Evolutionary conservation across 2,888 invertebrate genomes (phyloP).

Genomic region (Oligia latruncula): DNA sequence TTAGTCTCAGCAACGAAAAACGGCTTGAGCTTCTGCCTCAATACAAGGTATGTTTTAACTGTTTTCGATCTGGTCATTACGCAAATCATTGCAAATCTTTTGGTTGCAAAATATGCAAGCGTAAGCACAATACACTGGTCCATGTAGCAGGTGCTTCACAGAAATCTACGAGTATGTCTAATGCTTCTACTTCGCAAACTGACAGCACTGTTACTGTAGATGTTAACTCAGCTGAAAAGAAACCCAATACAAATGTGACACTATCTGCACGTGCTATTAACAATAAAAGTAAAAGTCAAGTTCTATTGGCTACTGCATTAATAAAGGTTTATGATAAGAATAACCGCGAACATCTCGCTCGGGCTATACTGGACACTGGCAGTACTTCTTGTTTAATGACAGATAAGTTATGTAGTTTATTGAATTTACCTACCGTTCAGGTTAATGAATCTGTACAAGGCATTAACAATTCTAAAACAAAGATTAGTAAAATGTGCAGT

Average conservation of each 20-base stretch:
- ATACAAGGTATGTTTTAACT: too few relatives aligned
- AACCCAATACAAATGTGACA: neutral
- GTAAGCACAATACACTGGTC: too few relatives aligned
- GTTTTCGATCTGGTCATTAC: too few relatives aligned
- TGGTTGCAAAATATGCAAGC: too few relatives aligned
- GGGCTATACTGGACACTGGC: slow-evolving; percentile 10
- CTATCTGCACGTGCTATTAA: neutral
- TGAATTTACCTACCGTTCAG: slow-evolving; percentile 3
- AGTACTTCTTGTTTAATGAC: slow-evolving; percentile 32
- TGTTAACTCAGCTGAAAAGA: neutral
- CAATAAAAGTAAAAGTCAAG: slow-evolving; percentile 1
- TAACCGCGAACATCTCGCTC: neutral
- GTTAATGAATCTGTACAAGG: slow-evolving; percentile 3
- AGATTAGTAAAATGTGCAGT: neutral
- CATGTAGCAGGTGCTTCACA: too few relatives aligned
- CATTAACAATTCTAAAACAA: slow-evolving; percentile 1
- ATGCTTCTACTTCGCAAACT: too few relatives aligned
- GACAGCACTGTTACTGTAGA: too few relatives aligned
- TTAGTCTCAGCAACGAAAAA: too few relatives aligned
- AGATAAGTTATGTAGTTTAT: slow-evolving; percentile 20
- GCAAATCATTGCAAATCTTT: too few relatives aligned
- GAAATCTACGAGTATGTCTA: too few relatives aligned
- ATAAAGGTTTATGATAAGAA: slow-evolving; percentile 2
- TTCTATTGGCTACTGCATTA: neutral
- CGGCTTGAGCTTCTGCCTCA: too few relatives aligned